Conservation (phyloP, 2,113 vertebrate genomes). For the Pachyramphus minor region DNA sequence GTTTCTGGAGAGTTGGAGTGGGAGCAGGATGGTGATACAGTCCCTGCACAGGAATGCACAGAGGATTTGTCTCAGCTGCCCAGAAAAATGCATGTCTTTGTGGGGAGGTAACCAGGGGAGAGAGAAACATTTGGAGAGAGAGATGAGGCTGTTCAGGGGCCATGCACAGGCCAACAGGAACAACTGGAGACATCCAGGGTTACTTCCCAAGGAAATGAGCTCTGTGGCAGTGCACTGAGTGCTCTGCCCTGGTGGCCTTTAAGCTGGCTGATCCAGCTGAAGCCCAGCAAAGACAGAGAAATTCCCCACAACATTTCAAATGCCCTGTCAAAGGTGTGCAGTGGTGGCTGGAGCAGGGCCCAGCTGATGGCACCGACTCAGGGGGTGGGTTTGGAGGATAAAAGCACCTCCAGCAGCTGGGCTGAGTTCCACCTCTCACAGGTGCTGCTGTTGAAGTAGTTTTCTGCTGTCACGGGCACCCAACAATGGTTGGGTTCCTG, state of each 20-base stretch:
- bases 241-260: background rate
- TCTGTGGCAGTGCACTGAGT: rapidly evolving
- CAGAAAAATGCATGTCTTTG: background rate
- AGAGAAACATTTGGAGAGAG: background rate
- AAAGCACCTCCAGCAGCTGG: rapidly evolving
- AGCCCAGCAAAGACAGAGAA: background rate
- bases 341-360: background rate
- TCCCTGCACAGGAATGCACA: background rate
- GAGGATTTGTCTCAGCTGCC: too few relatives aligned
- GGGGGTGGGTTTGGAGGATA: too few relatives aligned
- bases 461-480: background rate
- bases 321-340: too few relatives aligned
- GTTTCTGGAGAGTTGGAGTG: background rate
- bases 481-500: rapidly evolving
- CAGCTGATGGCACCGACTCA: background rate
- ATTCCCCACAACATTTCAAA: rapidly evolving
- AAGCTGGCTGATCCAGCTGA: background rate
- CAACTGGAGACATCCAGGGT: too few relatives aligned
- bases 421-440: rapidly evolving
- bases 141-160: background rate
- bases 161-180: rapidly evolving
- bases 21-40: background rate
- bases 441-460: background rate
- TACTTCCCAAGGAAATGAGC: background rate
- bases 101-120: too few relatives aligned